Base-by-base conservation (phyloP, 2,113 vertebrate species). In the Muntiacus reevesi region DNA sequence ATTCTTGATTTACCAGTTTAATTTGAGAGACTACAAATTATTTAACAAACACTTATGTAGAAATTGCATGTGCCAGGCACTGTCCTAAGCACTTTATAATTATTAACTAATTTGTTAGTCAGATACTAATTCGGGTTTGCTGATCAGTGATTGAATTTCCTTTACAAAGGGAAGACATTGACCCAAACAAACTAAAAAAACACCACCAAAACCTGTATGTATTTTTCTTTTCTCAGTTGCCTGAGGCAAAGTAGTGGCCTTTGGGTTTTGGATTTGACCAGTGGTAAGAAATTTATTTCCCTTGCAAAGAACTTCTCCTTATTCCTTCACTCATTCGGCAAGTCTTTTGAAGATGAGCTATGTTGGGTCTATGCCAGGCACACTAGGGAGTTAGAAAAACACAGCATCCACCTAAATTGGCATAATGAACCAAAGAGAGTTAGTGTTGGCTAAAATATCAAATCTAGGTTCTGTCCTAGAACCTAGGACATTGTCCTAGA, bases 1-100 rank as follows among this genome's bases (percentile, higher is more conserved):
- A 36, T 91, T 96, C 82, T 83, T 95, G 47, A 94, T 89, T 96
- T 82, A 76, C 60, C 12, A 76, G 54, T 71, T 96, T 94, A 90
- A 82, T 95, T 88, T 91, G 23, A 45, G 52, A 83, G 47, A 89
- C 81, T 78, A 92, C 27, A 87, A 93, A 87, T 96, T 88, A 88
- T 89, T 82, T 96, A 97, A 91, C 21, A 94, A 95, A 84, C 40
- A 74, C 25, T 88, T 67, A 79, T 9, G 16, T 55, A 60, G 12
- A 71, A 60, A 3, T 82, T 60, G 79, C 45, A 30, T 28, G 50
- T 95, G 15, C 28, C 43, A 91, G 55, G 23, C 30, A 45, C 4
- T 30, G 15, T 52, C 57, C n/a, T 64, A 67, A 76, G n/a, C 9
- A 64, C 45, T 91, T 92, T 87, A 28, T 78, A 95, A 50, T 40